phyloP scores from a whole-genome alignment of 2,113 vertebrate genomes.

The Lamprologus lemairii region DNA sequence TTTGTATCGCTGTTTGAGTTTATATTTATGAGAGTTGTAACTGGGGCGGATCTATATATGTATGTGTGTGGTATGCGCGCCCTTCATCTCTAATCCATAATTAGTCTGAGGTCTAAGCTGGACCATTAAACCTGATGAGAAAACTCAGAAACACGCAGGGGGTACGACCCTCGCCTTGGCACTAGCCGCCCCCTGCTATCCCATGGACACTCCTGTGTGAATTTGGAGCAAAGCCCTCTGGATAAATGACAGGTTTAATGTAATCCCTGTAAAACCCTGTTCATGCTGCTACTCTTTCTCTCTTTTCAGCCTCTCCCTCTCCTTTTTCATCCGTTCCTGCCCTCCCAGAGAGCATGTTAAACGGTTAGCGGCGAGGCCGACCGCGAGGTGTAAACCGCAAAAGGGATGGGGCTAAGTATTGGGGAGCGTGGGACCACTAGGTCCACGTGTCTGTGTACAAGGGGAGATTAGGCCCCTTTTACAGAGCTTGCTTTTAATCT shows the following conservation, averaged over 20 bases:
- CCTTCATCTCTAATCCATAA: slow-evolving; percentile 19
- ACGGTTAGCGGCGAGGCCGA: slow-evolving; percentile 54
- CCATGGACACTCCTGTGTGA: slow-evolving; percentile 48
- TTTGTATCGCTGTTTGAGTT: neutral
- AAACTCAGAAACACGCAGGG: slow-evolving; percentile 21
- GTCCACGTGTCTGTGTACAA: slow-evolving; percentile 45
- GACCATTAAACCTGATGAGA: slow-evolving; percentile 25
- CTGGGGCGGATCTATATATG: neutral
- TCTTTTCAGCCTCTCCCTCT: slow-evolving; percentile 34
- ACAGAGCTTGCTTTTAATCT: slow-evolving; percentile 42
- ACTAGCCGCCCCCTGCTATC: slow-evolving; percentile 28
- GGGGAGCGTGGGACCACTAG: slow-evolving; percentile 63
- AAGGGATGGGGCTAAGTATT: slow-evolving; percentile 53
- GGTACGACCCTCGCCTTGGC: slow-evolving; percentile 21
- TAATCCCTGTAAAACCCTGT: slow-evolving; percentile 71
- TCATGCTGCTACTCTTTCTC: slow-evolving; percentile 64
- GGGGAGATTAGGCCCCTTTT: slow-evolving; percentile 53
- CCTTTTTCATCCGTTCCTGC: slow-evolving; percentile 30
- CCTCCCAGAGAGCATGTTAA: slow-evolving; percentile 59
- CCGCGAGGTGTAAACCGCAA: slow-evolving; percentile 60
- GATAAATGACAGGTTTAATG: slow-evolving; percentile 71
- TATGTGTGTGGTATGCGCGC: slow-evolving; percentile 31
- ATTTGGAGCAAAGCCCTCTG: slow-evolving; percentile 53
- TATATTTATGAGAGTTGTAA: neutral
- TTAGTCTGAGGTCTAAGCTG: slow-evolving; percentile 15